Percentiles rank a stretch among this genome's conserved stretches.
Conservation (phyloP, 2,797 vertebrate genomes). For the Peromyscus nudipes region DNA sequence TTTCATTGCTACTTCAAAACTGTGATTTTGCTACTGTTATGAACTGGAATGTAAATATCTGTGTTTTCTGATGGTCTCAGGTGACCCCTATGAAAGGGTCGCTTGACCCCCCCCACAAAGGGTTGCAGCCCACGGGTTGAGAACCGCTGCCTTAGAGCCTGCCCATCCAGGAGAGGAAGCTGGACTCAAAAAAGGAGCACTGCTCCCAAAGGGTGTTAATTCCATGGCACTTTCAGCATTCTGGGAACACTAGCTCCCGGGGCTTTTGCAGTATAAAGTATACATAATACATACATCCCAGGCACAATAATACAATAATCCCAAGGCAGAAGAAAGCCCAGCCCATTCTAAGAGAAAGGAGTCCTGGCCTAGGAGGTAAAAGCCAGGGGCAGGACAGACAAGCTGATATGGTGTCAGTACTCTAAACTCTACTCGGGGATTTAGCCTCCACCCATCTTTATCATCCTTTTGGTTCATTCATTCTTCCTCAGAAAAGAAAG, state of each 20-base stretch:
- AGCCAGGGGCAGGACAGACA: not conserved
- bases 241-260: slow-evolving; percentile 30
- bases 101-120: not conserved
- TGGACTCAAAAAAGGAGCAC: not conserved
- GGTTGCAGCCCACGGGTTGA: not conserved
- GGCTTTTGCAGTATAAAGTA: not conserved
- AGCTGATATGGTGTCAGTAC: not conserved
- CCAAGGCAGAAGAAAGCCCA: not conserved
- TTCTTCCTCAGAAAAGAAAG: not conserved
- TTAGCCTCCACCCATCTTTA: not conserved
- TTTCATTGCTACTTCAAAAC: not conserved
- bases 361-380: not conserved
- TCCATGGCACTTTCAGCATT: not conserved
- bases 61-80: not conserved
- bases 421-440: not conserved
- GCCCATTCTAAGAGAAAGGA: not conserved
- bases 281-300: not conserved
- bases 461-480: not conserved
- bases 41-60: not conserved
- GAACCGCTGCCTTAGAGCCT: not conserved
- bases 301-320: not conserved
- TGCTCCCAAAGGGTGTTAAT: not conserved
- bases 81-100: not conserved
- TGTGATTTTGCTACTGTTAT: not conserved
- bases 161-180: not conserved